Evolutionary conservation across 92 coral and sea anemone genomes (phyloP), one percentile per base, ranked within the genome.

Genomic region (Pocillopora meandrina): DNA sequence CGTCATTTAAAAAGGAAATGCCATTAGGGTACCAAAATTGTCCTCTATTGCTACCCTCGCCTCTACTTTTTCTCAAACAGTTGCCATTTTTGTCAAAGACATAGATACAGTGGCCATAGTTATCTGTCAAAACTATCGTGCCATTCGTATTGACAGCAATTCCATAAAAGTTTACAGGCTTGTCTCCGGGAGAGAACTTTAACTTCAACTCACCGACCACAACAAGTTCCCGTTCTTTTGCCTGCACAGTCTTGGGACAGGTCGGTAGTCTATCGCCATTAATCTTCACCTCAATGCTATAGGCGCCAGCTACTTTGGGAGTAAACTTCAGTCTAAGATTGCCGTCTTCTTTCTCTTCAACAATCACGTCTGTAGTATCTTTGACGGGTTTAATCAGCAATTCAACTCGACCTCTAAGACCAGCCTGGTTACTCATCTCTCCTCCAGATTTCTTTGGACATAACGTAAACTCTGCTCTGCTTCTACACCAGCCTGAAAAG

Each of bases 221-320:
- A 70, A 70, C 56, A 70, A 70, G 74, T 36, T 70, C 56, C 17
- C 74, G 56, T 17, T 70, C 56, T 70, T 70, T 70, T 20, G 35
- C 74, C 55, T 70, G 74, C 74, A 70, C 5, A 5, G 56, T 17
- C 0, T 36, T 33, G 19, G 74, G 74, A 36, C 74, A 70, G 56
- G 74, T 70, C 10, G 74, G 74, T 34, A 70, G 74, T 70, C 35
- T 70, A 16, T 70, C 56, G 23, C 56, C 74, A 70, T 70, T 70
- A 20, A 70, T 70, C 74, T 16, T 70, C 56, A 70, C 74, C 15
- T 70, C 55, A 33, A 36, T 33, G 55, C 74, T 34, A 13, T 33
- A 70, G 55, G 74, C 56, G 12, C 74, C 74, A 49, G 56, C 21
- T 16, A 70, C 56, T 70, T 16, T 70, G 11, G 74, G 74, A 14